Conservation (phyloP, 2,888 invertebrate species). For the Nebria salina region DNA sequence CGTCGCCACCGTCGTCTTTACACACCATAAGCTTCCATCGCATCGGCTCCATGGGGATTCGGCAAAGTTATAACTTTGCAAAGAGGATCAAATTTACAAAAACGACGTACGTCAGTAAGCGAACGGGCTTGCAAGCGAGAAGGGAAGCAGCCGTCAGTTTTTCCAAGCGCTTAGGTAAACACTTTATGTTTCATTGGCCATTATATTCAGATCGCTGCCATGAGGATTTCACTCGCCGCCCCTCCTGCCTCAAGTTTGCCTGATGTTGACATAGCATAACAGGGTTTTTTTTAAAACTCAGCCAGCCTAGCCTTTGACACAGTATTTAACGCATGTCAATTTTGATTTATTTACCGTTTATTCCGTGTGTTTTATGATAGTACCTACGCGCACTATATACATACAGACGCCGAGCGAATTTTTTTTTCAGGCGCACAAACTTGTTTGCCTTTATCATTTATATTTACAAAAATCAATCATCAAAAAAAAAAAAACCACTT, state of each 20-base stretch:
- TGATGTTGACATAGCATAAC: slow-evolving; percentile 14
- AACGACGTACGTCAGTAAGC: slow-evolving; percentile 25
- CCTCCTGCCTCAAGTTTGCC: neutral
- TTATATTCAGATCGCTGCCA: slow-evolving; percentile 42
- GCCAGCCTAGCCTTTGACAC: neutral
- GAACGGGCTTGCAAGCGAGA: neutral
- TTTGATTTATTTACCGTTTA: slow-evolving; percentile 14
- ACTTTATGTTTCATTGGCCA: slow-evolving; percentile 46
- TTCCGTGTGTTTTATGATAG: neutral
- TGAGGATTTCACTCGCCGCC: neutral
- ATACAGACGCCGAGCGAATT: no score
- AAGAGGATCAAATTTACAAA: slow-evolving; percentile 47
- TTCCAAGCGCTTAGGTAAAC: slow-evolving; percentile 45
- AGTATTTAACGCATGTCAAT: slow-evolving; percentile 7
- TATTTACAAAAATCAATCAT: no score
- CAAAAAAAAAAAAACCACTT: no score
- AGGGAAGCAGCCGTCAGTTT: slow-evolving; percentile 27
- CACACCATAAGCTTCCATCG: neutral
- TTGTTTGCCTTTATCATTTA: no score
- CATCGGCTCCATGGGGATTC: slow-evolving; percentile 20
- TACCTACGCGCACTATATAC: no score
- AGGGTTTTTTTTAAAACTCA: neutral
- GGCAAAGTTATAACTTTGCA: slow-evolving; percentile 44
- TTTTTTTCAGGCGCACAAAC: no score
- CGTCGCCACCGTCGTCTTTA: neutral